These are phyloP conservation scores for Myotis brandtii DNA, from an alignment of 2,113 vertebrate species.

Conservation along the genomic window DNA sequence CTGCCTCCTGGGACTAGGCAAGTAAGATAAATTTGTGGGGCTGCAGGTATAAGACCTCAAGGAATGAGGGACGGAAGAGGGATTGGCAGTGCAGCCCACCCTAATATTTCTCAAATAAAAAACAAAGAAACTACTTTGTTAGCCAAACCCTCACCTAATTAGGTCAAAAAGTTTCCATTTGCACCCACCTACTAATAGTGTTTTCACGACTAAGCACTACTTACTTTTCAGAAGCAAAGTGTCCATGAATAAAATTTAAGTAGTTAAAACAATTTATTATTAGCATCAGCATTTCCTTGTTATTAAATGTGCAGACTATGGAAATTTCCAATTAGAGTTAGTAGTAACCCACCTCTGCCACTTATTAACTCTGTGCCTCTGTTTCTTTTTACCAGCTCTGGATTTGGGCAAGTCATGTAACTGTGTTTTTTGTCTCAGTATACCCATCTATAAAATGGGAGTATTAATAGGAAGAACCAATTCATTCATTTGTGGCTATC, in stretches of 20 bases:
- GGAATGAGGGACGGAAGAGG: neutral
- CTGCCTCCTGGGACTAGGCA: neutral
- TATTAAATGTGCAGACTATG: neutral
- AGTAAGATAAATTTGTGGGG: neutral
- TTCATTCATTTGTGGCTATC: neutral
- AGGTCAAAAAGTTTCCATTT: neutral
- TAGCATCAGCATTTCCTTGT: neutral
- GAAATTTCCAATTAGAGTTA: neutral
- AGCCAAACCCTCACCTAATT: neutral
- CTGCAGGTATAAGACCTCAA: neutral
- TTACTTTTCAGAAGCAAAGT: neutral
- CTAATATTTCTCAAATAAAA: neutral
- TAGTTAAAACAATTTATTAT: neutral
- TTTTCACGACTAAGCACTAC: neutral
- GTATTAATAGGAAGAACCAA: too few species aligned
- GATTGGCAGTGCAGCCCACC: neutral
- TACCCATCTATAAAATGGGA: neutral
- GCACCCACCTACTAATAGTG: neutral
- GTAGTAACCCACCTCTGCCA: neutral
- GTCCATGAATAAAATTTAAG: neutral
- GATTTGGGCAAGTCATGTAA: neutral
- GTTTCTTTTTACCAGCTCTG: neutral
- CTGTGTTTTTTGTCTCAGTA: neutral
- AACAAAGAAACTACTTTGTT: neutral
- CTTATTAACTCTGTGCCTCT: neutral